Evolutionary conservation across 2,113 vertebrate genomes (phyloP).

Genomic region (Euleptes europaea): DNA sequence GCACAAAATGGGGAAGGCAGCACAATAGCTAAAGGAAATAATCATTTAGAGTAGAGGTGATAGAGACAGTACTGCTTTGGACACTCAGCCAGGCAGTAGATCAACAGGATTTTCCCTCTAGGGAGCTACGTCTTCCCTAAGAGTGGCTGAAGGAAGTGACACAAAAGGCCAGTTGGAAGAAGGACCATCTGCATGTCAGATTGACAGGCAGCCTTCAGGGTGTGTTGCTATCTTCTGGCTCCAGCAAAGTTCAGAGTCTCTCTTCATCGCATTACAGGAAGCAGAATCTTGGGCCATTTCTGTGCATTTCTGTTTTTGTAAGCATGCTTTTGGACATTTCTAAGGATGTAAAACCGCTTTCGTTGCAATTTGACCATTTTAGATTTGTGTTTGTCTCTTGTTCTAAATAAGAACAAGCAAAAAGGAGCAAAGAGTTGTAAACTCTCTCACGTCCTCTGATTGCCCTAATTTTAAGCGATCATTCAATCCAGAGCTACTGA

Average conservation of each 20-base stretch:
- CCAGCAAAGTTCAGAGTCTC: slow-evolving; percentile 44
- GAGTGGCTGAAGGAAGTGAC: slow-evolving; percentile 69
- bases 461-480: neutral
- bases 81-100: slow-evolving; percentile 61
- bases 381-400: neutral
- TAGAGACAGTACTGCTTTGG: slow-evolving; percentile 52
- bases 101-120: slow-evolving; percentile 65
- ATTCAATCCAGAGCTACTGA: neutral
- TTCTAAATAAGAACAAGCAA: neutral
- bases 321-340: slow-evolving; percentile 43
- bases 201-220: slow-evolving; percentile 70
- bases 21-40: slow-evolving; percentile 59
- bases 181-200: slow-evolving; percentile 67
- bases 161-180: slow-evolving; percentile 63
- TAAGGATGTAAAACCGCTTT: slow-evolving; percentile 4
- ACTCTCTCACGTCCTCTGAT: neutral
- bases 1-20: slow-evolving; percentile 29
- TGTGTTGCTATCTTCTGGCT: slow-evolving; percentile 58
- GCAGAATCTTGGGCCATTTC: slow-evolving; percentile 47
- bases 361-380: neutral
- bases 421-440: neutral
- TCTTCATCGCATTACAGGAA: slow-evolving; percentile 47
- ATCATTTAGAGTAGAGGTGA: slow-evolving; percentile 38
- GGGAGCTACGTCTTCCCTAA: slow-evolving; percentile 62
- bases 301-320: slow-evolving; percentile 41